A percentile compares a stretch with the other conserved stretches of the same genome.
These are phyloP conservation scores for Lates japonicus DNA, from an alignment of 2,797 vertebrate genomes.

Conservation along the genomic window DNA sequence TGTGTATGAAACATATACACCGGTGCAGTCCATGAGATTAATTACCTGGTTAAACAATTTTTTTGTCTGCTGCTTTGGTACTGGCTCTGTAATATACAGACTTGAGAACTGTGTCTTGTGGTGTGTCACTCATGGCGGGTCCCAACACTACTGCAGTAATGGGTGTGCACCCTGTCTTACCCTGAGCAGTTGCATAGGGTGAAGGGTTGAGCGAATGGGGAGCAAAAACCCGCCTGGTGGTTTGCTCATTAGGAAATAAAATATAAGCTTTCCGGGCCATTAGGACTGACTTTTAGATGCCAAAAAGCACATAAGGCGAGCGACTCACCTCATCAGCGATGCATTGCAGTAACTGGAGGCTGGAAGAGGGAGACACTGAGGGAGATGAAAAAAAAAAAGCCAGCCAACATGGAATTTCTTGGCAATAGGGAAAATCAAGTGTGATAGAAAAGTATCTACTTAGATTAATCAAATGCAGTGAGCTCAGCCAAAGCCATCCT, in stretches of 20 bases:
- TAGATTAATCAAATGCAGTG: slow-evolving; percentile 97
- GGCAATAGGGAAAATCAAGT: slow-evolving; percentile 92
- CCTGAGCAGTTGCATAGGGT: slow-evolving; percentile 80
- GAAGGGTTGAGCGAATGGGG: slow-evolving; percentile 92
- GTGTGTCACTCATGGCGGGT: slow-evolving; percentile 68
- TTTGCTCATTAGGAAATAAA: slow-evolving; percentile 99
- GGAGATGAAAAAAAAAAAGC: slow-evolving; percentile 69
- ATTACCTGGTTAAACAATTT: slow-evolving; percentile 37
- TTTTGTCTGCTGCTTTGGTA: slow-evolving; percentile 36
- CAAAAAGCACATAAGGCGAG: slow-evolving; percentile 99
- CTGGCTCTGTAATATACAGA: slow-evolving; percentile 8
- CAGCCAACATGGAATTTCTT: slow-evolving; percentile 92
- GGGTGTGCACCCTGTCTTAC: slow-evolving; percentile 75
- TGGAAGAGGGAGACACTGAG: slow-evolving; percentile 83
- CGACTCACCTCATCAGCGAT: slow-evolving; percentile 99
- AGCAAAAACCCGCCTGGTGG: slow-evolving; percentile 88
- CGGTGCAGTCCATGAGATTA: slow-evolving; percentile 12
- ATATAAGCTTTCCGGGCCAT: slow-evolving; percentile 99
- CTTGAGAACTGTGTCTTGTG: slow-evolving; percentile 41
- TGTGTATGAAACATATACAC: neutral
- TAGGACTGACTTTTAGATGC: slow-evolving; percentile 99
- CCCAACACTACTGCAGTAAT: slow-evolving; percentile 76
- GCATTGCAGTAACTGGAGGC: slow-evolving; percentile 99
- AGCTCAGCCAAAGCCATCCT: slow-evolving; percentile 91
- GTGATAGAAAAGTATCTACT: slow-evolving; percentile 93